Evolutionary conservation across 2,797 vertebrate genomes (phyloP).

Genomic region (Urosaurus nigricauda): DNA sequence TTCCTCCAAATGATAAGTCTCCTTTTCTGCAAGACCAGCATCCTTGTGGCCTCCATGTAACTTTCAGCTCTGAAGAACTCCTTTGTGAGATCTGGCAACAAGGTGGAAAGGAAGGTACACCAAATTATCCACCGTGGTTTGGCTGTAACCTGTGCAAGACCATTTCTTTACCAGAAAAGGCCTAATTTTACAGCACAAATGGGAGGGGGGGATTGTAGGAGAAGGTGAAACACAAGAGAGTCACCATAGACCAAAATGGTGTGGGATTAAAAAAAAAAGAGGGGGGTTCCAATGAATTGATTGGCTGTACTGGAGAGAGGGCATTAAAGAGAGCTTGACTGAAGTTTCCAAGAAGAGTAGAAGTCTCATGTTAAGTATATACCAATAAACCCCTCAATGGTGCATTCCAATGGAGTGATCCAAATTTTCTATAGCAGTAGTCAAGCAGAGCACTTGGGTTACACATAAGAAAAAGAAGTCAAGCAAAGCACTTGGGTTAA

Average conservation of each 20-base stretch:
- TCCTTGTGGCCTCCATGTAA: neutral
- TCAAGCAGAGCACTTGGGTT: conserved; percentile 26
- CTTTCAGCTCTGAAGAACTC: conserved; percentile 3
- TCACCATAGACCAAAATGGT: neutral
- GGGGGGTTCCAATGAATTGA: neutral
- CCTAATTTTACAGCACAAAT: neutral
- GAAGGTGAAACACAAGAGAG: neutral
- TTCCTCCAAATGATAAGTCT: neutral
- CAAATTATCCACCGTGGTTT: neutral
- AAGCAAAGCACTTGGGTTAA: conserved; percentile 24
- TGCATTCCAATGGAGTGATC: conserved; percentile 8
- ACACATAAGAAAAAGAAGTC: neutral
- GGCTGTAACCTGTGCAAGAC: neutral
- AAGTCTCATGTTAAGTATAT: conserved; percentile 1
- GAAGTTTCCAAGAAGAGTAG: conserved; percentile 32
- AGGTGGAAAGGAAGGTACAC: neutral
- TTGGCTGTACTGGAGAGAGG: conserved; percentile 11
- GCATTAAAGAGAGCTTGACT: conserved; percentile 22
- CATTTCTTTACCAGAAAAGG: neutral
- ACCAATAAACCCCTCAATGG: neutral
- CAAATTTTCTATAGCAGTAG: conserved; percentile 12
- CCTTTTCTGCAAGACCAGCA: neutral
- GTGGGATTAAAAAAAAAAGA: neutral
- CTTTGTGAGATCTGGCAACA: neutral
- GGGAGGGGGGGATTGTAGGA: neutral